These are phyloP conservation scores for Casuarius casuarius DNA, from an alignment of 2,113 vertebrate species.

Conservation along the genomic window DNA sequence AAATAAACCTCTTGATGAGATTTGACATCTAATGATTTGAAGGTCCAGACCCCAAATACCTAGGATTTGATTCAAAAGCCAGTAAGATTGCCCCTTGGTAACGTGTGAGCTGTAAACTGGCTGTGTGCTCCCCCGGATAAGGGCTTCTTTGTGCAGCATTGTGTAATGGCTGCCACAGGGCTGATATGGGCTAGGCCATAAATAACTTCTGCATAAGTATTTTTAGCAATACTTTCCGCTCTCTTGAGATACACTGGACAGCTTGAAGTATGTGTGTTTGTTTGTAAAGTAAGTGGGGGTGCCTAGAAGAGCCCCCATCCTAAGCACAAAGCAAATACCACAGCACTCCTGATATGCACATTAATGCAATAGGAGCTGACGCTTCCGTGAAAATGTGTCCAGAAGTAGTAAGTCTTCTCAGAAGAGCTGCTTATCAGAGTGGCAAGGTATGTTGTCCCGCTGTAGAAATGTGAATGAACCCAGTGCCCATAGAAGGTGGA, in stretches of 20 bases:
- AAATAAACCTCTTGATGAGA: not conserved
- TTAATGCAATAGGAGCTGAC: not conserved
- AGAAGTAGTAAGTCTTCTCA: not conserved
- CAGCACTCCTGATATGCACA: fast-evolving
- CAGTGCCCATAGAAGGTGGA: not conserved
- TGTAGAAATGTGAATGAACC: not conserved
- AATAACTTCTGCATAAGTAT: slow-evolving; percentile 54
- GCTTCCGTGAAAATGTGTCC: not conserved
- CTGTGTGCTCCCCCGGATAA: slow-evolving; percentile 47
- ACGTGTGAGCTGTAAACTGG: not conserved
- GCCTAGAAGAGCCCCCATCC: not conserved
- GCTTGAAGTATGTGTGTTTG: slow-evolving; percentile 8
- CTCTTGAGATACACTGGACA: slow-evolving; percentile 17
- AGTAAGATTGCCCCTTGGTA: not conserved
- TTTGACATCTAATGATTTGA: slow-evolving; percentile 9
- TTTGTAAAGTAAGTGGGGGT: not conserved
- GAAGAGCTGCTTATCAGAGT: not conserved
- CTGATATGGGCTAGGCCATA: slow-evolving; percentile 34
- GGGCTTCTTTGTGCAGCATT: slow-evolving; percentile 5
- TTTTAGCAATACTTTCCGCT: slow-evolving; percentile 57
- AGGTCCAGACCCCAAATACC: not conserved
- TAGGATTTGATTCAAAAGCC: slow-evolving; percentile 11
- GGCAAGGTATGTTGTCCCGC: not conserved
- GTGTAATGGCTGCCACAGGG: slow-evolving; percentile 8
- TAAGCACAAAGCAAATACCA: not conserved